These are phyloP conservation scores for Xiphophorus hellerii DNA, from an alignment of 2,113 vertebrate species.

Conservation along the genomic window DNA sequence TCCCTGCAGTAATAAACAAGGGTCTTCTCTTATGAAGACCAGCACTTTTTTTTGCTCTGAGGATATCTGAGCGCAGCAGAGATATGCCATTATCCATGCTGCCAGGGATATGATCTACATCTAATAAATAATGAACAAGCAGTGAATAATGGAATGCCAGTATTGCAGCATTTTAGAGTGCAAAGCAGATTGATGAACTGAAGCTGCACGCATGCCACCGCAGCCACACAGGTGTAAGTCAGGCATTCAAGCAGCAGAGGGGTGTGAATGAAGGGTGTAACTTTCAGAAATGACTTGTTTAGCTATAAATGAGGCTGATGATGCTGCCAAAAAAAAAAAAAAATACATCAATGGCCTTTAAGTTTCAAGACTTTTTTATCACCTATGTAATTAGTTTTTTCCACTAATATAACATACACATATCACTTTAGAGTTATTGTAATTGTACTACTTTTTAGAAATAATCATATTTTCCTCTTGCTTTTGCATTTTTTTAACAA, in stretches of 20 bases:
- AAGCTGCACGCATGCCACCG: conserved; percentile 36
- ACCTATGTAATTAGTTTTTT: too few species aligned
- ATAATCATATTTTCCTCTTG: background rate
- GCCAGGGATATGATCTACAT: conserved; percentile 55
- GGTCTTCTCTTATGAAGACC: conserved; percentile 28
- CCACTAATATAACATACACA: too few species aligned
- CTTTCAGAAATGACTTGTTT: conserved; percentile 24
- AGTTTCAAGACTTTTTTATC: conserved; percentile 4
- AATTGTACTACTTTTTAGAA: background rate
- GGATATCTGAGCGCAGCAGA: conserved; percentile 38
- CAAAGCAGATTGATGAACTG: conserved; percentile 52
- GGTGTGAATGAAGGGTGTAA: conserved; percentile 28
- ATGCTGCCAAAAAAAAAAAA: conserved; percentile 24
- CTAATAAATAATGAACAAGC: conserved; percentile 66
- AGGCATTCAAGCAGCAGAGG: conserved; percentile 42
- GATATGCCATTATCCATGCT: conserved; percentile 38
- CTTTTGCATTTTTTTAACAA: background rate
- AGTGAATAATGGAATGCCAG: conserved; percentile 58
- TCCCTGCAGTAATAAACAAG: conserved; percentile 17
- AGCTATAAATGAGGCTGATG: conserved; percentile 27
- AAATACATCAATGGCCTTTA: background rate
- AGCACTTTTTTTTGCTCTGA: conserved; percentile 34
- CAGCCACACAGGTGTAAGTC: conserved; percentile 36
- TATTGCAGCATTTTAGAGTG: conserved; percentile 46
- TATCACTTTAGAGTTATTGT: background rate